Evolutionary conservation across 2,888 invertebrate species (phyloP).

Genomic region (Lasioglossum figueresi): DNA sequence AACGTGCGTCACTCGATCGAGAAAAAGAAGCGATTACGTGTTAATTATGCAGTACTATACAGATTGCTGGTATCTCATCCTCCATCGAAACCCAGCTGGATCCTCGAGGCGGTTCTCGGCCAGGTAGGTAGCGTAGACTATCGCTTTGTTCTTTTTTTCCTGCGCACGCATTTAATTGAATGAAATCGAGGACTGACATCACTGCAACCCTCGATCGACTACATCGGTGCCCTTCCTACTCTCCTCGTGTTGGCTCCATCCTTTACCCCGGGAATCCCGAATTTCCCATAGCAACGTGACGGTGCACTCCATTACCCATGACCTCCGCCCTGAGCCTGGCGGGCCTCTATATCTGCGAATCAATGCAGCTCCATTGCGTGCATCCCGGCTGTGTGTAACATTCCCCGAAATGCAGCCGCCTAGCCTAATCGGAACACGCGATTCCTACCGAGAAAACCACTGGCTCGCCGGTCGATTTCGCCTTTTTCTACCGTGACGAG

Average conservation of each 20-base stretch:
- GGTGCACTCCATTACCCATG: constrained; percentile 75
- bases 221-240: constrained; percentile 29
- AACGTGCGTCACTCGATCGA: not conserved
- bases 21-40: not conserved
- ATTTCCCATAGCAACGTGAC: constrained; percentile 73
- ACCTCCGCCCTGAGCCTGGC: constrained; percentile 72
- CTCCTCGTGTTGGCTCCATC: constrained; percentile 51
- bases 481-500: not conserved
- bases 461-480: constrained; percentile 9
- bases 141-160: not conserved
- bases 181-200: not conserved
- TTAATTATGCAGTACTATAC: not conserved
- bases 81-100: not conserved
- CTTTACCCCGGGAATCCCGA: constrained; percentile 67
- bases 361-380: constrained; percentile 73
- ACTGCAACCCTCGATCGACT: constrained; percentile 29
- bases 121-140: not conserved
- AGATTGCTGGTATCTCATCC: not conserved
- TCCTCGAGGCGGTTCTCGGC: not conserved
- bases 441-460: not conserved
- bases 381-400: constrained; percentile 63
- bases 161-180: constrained; percentile 29
- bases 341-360: constrained; percentile 69
- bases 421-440: constrained; percentile 55
- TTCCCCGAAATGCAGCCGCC: constrained; percentile 60